phyloP scores from a whole-genome alignment of 2,888 invertebrate genomes.

The Incurvaria masculella region DNA sequence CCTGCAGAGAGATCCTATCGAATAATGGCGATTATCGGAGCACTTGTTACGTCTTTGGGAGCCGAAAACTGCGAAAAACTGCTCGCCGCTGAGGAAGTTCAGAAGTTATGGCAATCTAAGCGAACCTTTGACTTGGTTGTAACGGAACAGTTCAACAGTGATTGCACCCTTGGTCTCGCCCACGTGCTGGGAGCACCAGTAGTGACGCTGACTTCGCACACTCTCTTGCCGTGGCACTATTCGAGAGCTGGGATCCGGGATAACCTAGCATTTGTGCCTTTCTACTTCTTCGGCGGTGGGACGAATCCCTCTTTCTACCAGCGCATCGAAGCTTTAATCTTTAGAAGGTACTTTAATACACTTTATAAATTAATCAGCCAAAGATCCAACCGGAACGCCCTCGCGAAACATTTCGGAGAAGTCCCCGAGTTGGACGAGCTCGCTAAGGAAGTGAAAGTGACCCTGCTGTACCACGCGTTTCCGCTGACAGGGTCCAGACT shows the following conservation, averaged over 20 bases:
- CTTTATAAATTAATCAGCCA: constrained; percentile 24
- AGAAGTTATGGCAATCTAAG: constrained; percentile 31
- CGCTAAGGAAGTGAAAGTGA: constrained; percentile 33
- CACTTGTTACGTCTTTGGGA: no score
- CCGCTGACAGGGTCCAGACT: constrained; percentile 43
- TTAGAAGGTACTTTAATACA: constrained; percentile 20
- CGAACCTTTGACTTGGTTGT: constrained; percentile 57
- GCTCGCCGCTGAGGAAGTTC: constrained; percentile 30
- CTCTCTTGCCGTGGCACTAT: constrained; percentile 55
- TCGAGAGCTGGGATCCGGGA: constrained; percentile 54
- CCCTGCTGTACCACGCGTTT: constrained; percentile 52
- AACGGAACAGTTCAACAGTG: constrained; percentile 57
- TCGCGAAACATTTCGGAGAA: constrained; percentile 38
- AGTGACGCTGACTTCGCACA: constrained; percentile 53
- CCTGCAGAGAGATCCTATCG: constrained; percentile 24
- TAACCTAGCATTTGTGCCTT: constrained; percentile 57
- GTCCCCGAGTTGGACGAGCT: constrained; percentile 50
- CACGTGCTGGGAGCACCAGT: constrained; percentile 54
- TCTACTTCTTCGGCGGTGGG: constrained; percentile 46
- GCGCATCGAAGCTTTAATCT: constrained; percentile 40
- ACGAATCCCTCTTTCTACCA: constrained; percentile 46
- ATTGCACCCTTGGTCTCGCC: constrained; percentile 60
- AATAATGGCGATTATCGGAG: constrained; percentile 13
- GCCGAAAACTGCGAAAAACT: constrained; percentile 27
- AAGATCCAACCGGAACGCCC: constrained; percentile 25